A percentile compares a stretch with the other conserved stretches of the same genome.
Conservation (phyloP, 2,888 invertebrate genomes). For the Bombyx huttoni region DNA sequence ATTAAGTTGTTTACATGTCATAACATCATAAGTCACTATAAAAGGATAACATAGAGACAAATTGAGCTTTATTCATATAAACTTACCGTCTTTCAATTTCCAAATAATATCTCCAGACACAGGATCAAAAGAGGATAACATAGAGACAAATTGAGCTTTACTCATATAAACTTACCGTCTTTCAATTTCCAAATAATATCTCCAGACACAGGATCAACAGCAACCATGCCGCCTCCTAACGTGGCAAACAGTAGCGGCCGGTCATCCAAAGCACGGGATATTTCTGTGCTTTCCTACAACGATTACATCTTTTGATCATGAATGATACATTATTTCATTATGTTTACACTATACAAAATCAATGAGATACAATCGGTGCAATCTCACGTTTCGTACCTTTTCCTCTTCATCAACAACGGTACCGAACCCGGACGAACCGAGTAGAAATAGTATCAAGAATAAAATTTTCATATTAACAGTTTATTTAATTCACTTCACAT, state of each 20-base stretch:
- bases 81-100: slow-evolving; percentile 90
- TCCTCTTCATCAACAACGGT: slow-evolving; percentile 39
- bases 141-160: background rate
- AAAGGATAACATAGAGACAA: background rate
- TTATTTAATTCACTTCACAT: slow-evolving; percentile 1
- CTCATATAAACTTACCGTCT: slow-evolving; percentile 77
- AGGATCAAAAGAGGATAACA: slow-evolving; percentile 91
- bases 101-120: slow-evolving; percentile 88
- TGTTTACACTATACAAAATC: slow-evolving; percentile 11
- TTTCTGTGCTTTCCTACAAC: slow-evolving; percentile 73
- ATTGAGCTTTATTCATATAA: slow-evolving; percentile 8
- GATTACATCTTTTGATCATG: slow-evolving; percentile 4
- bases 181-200: slow-evolving; percentile 91
- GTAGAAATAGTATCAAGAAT: slow-evolving; percentile 36
- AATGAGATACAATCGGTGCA: slow-evolving; percentile 24
- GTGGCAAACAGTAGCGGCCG: slow-evolving; percentile 90
- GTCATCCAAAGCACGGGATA: slow-evolving; percentile 78
- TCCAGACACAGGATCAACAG: slow-evolving; percentile 89
- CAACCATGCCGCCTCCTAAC: slow-evolving; percentile 92
- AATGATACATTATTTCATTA: slow-evolving; percentile 7
- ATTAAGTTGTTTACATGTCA: too few species aligned
- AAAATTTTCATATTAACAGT: slow-evolving; percentile 36
- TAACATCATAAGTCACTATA: too few species aligned
- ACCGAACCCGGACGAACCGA: slow-evolving; percentile 38
- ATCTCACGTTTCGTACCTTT: slow-evolving; percentile 39